Evolutionary conservation across 2,888 invertebrate genomes (phyloP), one percentile per base, ranked within the genome.

Genomic region (Agrochola lota): DNA sequence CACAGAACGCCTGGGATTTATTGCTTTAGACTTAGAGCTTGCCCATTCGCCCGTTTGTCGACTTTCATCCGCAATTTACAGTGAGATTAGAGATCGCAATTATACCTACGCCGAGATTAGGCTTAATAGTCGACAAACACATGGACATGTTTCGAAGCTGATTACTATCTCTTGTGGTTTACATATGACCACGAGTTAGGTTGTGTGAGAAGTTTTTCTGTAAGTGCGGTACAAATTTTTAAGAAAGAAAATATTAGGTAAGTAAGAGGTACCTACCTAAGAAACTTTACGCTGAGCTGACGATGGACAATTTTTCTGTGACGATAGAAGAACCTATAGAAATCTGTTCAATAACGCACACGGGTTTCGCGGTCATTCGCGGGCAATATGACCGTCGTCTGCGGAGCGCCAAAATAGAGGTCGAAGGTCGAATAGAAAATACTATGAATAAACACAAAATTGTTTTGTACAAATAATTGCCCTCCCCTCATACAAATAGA

Each of bases 1-100:
- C 82, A 84, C 87, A 80, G 77, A 80, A 76, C 76, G 84, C 75
- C 71, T 76, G 71, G 83, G 87, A 88, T 89, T 90, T 88, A 89
- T 88, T 86, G 80, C 86, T 80, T 82, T 80, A 72, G 84, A 81
- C 79, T 43, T 57, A 71, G 55, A 87, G 72, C 78, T 73, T 74
- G 72, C 78, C 83, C 80, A 80, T 81, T 84, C 75, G 78, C 71
- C 79, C 43, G 84, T 78, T 87, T 81, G 85, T 88, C 85, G 78
- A 82, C 87, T 88, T 88, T 87, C 89, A 87, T 90, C 83, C 71
- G 83, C 78, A 82, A 87, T 85, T 90, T 85, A 82, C 84, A 57
- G 71, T 60, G 74, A 81, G 80, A 86, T 88, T 83, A 67, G 78
- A 82, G 77, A 80, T 83, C 75, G 74, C 55, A 88, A 86, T 88